A percentile compares a stretch with the other conserved stretches of the same genome.
Evolutionary conservation across 2,113 vertebrate species (phyloP).

Genomic region (Hoplias malabaricus): DNA sequence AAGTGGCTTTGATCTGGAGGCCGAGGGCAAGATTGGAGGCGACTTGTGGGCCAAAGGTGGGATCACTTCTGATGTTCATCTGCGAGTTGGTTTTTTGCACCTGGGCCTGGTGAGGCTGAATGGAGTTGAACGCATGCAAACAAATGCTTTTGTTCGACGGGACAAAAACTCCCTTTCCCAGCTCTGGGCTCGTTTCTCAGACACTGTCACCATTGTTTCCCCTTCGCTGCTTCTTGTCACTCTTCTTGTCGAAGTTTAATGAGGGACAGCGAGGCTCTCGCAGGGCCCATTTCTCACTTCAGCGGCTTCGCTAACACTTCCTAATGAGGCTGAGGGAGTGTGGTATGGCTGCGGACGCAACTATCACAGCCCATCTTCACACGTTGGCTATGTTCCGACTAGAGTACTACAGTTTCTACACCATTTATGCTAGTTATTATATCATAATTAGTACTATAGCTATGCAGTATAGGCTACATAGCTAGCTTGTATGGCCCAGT

Average conservation of each 20-base stretch:
- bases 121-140: constrained; percentile 87
- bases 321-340: constrained; percentile 76
- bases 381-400: neutral
- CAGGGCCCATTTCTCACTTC: constrained; percentile 90
- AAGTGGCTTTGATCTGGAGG: constrained; percentile 69
- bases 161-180: constrained; percentile 80
- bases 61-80: constrained; percentile 65
- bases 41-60: constrained; percentile 66
- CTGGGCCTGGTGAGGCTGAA: constrained; percentile 83
- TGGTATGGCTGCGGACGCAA: neutral
- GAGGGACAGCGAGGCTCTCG: constrained; percentile 84
- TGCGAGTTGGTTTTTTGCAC: constrained; percentile 79
- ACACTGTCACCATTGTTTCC: constrained; percentile 87
- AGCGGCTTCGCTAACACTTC: constrained; percentile 90
- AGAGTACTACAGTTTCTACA: neutral
- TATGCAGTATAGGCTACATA: no score
- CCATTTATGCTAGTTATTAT: neutral
- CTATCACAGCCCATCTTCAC: neutral
- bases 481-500: neutral
- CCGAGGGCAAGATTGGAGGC: constrained; percentile 49
- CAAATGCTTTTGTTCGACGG: constrained; percentile 85
- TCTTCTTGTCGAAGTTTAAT: constrained; percentile 94
- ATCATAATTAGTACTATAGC: neutral
- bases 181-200: constrained; percentile 71
- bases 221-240: constrained; percentile 87